Base-by-base conservation (phyloP, 2,888 invertebrate genomes). In the Himalopsyche japonica region DNA sequence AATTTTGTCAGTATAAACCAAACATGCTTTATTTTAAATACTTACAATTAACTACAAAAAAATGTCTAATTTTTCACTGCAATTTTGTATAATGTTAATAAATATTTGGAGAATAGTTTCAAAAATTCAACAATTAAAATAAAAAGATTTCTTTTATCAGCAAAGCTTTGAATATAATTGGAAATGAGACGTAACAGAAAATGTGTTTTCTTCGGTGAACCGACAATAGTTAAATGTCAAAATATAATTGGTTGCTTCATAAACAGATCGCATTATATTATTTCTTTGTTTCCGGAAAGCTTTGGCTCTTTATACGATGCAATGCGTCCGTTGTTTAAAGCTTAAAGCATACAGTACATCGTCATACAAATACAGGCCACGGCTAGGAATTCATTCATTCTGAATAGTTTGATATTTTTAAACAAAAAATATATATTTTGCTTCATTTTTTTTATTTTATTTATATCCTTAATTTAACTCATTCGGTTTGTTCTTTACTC, bases 171-270 rank as follows among this genome's bases (percentile, higher is more conserved):
- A 27, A 70, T 70, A 70, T 70, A 70, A 70, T 70, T 70, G 70
- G 70, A 70, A 70, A 24, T 70, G 27, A 70, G 70, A 70, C 70
- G 30, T 70, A 70, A 70, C 70, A 70, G 70, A 70, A 70, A 70
- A 70, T 70, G 70, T 70, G 70, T 70, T 70, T 70, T 70, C 70
- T 70, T 70, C 70, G 70, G 24, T 70, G 70, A 70, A 70, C 70
- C 70, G 70, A 30, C 82, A 78, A 82, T 82, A 82, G 82, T 43
- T 70, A 77, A 34, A 82, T 78, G 78, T 82, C 79, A 79, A 34
- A 30, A 79, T 76, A 78, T 86, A 86, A 86, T 86, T 86, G 86
- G 86, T 86, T 81, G 82, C 82, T 86, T 86, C 86, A 86, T 80
- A 81, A 86, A 86, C 86, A 86, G 84, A 86, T 86, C 84, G 82